phyloP scores from a whole-genome alignment of 2,888 invertebrate genomes.

The Macaria liturata region DNA sequence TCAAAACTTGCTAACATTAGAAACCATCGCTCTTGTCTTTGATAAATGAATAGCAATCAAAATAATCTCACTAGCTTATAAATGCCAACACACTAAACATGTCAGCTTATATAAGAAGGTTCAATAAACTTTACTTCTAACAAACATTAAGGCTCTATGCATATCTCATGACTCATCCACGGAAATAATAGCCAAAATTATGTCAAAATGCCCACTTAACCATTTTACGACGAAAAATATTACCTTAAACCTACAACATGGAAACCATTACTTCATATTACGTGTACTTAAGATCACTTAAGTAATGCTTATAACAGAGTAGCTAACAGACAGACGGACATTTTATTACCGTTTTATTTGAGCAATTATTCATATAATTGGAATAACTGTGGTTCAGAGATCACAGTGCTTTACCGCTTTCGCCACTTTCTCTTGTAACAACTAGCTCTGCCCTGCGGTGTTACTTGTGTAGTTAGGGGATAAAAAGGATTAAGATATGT shows the following conservation, averaged over 20 bases:
- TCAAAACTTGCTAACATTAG: too few relatives aligned
- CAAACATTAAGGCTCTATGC: background rate
- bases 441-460: too few relatives aligned
- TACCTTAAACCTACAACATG: slow-evolving; percentile 14
- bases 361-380: slow-evolving; percentile 32
- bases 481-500: too few relatives aligned
- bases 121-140: slow-evolving; percentile 1
- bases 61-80: too few relatives aligned
- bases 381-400: slow-evolving; percentile 35
- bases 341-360: slow-evolving; percentile 29
- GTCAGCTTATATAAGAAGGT: too few relatives aligned
- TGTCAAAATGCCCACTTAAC: slow-evolving; percentile 16
- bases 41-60: too few relatives aligned
- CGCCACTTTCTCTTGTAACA: slow-evolving; percentile 31
- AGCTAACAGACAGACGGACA: slow-evolving; percentile 16
- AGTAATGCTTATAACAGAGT: slow-evolving; percentile 15
- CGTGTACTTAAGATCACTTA: slow-evolving; percentile 7
- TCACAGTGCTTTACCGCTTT: slow-evolving; percentile 35
- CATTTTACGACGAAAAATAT: slow-evolving; percentile 12
- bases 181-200: slow-evolving; percentile 8
- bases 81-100: too few relatives aligned
- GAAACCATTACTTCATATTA: slow-evolving; percentile 13
- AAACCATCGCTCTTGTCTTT: too few relatives aligned
- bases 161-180: slow-evolving; percentile 8
- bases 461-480: too few relatives aligned